Evolutionary conservation across 2,888 invertebrate genomes (phyloP).

Genomic region (Nycteola revayana): DNA sequence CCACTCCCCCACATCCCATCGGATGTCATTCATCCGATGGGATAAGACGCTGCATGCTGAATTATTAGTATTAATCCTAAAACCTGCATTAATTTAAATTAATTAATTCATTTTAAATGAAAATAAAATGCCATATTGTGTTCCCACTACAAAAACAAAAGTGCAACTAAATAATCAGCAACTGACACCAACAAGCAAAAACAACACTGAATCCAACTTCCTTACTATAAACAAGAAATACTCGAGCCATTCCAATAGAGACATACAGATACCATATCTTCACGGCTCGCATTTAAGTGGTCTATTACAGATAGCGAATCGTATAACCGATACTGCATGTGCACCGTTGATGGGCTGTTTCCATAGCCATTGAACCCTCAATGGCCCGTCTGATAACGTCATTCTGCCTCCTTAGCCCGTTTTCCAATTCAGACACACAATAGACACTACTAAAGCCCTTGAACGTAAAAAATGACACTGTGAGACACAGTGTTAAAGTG

Average conservation of each 20-base stretch:
- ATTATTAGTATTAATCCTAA: too few species aligned
- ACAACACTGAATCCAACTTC: slow-evolving; percentile 15
- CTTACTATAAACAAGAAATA: slow-evolving; percentile 24
- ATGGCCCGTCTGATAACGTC: slow-evolving; percentile 39
- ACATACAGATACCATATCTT: slow-evolving; percentile 56
- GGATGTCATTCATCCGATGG: too few species aligned
- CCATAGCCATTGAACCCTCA: slow-evolving; percentile 56
- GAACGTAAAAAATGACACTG: slow-evolving; percentile 10
- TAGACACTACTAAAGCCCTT: slow-evolving; percentile 3
- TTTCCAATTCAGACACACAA: slow-evolving; percentile 29
- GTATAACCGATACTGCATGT: slow-evolving; percentile 50
- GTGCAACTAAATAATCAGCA: too few species aligned
- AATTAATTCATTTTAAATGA: too few species aligned
- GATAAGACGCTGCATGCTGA: too few species aligned
- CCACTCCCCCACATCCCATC: too few species aligned
- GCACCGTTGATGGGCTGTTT: slow-evolving; percentile 55
- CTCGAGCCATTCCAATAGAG: slow-evolving; percentile 43
- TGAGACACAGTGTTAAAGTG: slow-evolving; percentile 10
- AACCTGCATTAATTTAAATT: too few species aligned
- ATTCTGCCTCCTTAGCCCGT: slow-evolving; percentile 26
- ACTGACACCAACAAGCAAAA: too few species aligned
- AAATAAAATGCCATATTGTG: too few species aligned
- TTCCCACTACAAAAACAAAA: too few species aligned
- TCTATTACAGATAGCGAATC: slow-evolving; percentile 60
- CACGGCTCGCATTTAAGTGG: slow-evolving; percentile 45